Percentiles rank a stretch among this genome's conserved stretches.
phyloP scores from a whole-genome alignment of 2,888 invertebrate species.

The Zonitis immaculata region DNA sequence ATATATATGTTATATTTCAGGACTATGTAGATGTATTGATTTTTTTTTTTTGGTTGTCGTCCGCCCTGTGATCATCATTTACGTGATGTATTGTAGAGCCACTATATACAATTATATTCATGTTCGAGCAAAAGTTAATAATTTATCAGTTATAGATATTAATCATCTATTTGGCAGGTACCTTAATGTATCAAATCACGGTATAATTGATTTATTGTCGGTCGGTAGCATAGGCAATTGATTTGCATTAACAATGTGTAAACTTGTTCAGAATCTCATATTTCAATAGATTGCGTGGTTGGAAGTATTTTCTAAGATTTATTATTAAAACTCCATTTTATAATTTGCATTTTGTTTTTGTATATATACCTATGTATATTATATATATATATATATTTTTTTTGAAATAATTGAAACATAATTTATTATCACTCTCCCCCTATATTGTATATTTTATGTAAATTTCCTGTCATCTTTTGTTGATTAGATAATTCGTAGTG shows the following conservation, averaged over 20 bases:
- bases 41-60: not conserved
- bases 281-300: conserved; percentile 42
- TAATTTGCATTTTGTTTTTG: not conserved
- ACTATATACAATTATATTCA: conserved; percentile 31
- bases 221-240: conserved; percentile 48
- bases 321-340: conserved; percentile 8
- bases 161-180: conserved; percentile 44
- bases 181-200: conserved; percentile 50
- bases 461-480: too few relatives aligned
- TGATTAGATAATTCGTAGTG: not conserved
- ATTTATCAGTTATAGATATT: conserved; percentile 44
- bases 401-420: too few relatives aligned
- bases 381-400: too few relatives aligned
- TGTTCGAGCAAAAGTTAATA: conserved; percentile 41
- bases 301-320: conserved; percentile 34
- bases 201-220: conserved; percentile 47
- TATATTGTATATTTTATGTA: too few relatives aligned
- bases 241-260: conserved; percentile 50
- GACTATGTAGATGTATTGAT: too few relatives aligned
- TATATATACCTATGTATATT: too few relatives aligned
- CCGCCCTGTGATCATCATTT: too few relatives aligned
- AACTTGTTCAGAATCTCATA: conserved; percentile 45
- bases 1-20: too few relatives aligned
- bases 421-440: too few relatives aligned
- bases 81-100: conserved; percentile 6